Evolutionary conservation across 2,888 invertebrate genomes (phyloP), one percentile per base, ranked within the genome.

Genomic region (Gymnoscelis rufifasciata): DNA sequence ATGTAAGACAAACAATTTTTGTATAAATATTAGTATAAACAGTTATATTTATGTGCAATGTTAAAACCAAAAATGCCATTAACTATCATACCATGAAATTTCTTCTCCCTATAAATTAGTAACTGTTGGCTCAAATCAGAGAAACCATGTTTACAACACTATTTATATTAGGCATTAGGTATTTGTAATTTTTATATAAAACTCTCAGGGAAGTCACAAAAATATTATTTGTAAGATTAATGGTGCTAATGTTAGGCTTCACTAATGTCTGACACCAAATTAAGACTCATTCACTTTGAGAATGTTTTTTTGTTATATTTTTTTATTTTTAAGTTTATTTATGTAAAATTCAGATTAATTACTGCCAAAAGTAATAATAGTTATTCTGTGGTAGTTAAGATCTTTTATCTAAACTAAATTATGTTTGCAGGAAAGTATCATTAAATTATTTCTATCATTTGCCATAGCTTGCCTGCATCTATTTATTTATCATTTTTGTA

Each of bases 391-490:
- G 76, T 83, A 78, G 72, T 66, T 65, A 72, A 62, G 59, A 66
- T 60, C 67, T 65, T 67, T 74, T 75, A 71, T 68, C 24, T 29
- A 30, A 35, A 39, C 29, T 29, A 40, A 40, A 45, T 40, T 45
- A 36, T 38, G 30, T 37, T 77, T 83, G 87, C 84, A 84, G 83
- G 86, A 77, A 81, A 82, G 80, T 81, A 73, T 78, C 75, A 81
- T 77, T 75, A 80, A 78, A 79, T 79, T 80, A 82, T 82, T 82
- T 82, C 78, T 80, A 70, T 54, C 73, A 83, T 81, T 77, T 78
- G 86, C 86, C 87, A 86, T 83, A 84, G 72, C 87, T 87, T 88
- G 84, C 88, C 87, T 84, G 81, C 86, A 83, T 79, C 79, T 82
- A 84, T 87, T 86, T 86, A 84, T 86, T 82, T 81, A 74, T 79